Conservation (phyloP, 2,888 invertebrate species). For the Bembecia ichneumoniformis region DNA sequence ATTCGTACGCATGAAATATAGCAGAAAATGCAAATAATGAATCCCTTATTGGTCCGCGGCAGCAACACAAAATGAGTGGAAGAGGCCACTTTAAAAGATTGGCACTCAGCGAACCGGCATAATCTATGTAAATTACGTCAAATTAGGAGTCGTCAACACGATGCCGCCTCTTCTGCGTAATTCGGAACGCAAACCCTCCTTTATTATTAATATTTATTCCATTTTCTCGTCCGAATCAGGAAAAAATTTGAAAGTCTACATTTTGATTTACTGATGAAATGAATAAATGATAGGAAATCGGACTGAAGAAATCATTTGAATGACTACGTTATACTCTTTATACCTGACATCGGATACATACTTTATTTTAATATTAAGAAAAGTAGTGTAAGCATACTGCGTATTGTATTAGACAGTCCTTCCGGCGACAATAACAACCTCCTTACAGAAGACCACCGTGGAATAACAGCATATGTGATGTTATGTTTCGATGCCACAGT, state of each 20-base stretch:
- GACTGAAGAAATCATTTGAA: too few species aligned
- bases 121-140: slow-evolving; percentile 72
- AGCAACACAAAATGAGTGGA: slow-evolving; percentile 64
- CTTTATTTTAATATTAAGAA: too few species aligned
- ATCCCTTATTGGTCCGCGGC: slow-evolving; percentile 52
- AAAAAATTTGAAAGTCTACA: slow-evolving; percentile 46
- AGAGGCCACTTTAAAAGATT: slow-evolving; percentile 72
- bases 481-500: too few species aligned
- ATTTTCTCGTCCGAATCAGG: slow-evolving; percentile 48
- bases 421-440: too few species aligned
- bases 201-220: slow-evolving; percentile 73
- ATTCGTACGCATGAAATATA: slow-evolving; percentile 32
- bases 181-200: slow-evolving; percentile 67
- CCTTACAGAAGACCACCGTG: too few species aligned
- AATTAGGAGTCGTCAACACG: slow-evolving; percentile 71
- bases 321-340: too few species aligned
- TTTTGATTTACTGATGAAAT: slow-evolving; percentile 51
- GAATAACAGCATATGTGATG: too few species aligned
- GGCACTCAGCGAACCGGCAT: slow-evolving; percentile 71
- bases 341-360: too few species aligned
- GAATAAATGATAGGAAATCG: slow-evolving; percentile 37
- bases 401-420: too few species aligned
- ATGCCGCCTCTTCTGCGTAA: slow-evolving; percentile 52
- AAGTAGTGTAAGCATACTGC: too few species aligned
- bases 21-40: slow-evolving; percentile 53